phyloP scores from a whole-genome alignment of 2,113 vertebrate genomes.

The Phycodurus eques region DNA sequence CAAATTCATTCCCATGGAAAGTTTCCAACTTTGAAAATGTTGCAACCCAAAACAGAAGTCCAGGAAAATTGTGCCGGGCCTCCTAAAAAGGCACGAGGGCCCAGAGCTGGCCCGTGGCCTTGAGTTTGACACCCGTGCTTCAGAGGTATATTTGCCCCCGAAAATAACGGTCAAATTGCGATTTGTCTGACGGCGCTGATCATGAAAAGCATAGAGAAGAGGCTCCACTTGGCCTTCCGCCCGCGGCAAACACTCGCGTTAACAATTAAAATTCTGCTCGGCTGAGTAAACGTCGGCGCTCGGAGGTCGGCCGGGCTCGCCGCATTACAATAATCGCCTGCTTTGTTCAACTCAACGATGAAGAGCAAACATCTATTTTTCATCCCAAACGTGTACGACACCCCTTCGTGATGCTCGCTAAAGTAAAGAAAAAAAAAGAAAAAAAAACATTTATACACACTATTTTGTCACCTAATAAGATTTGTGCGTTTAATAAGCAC shows the following conservation, averaged over 20 bases:
- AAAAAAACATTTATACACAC: slow-evolving; percentile 54
- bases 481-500: slow-evolving; percentile 76
- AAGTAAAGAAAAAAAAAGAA: not conserved
- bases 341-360: slow-evolving; percentile 68
- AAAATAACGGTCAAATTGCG: too few species aligned
- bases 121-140: too few species aligned
- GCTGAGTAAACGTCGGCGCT: slow-evolving; percentile 52
- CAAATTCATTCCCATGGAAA: too few species aligned
- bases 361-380: slow-evolving; percentile 69
- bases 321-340: slow-evolving; percentile 67
- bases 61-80: too few species aligned
- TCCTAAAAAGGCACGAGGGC: too few species aligned
- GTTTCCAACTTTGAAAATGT: too few species aligned
- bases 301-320: slow-evolving; percentile 48
- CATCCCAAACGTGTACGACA: slow-evolving; percentile 49
- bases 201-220: not conserved
- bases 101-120: too few species aligned
- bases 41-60: too few species aligned
- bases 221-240: slow-evolving; percentile 26
- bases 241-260: slow-evolving; percentile 57
- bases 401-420: slow-evolving; percentile 20
- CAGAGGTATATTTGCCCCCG: too few species aligned
- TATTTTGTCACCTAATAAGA: slow-evolving; percentile 69
- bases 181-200: too few species aligned
- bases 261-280: slow-evolving; percentile 49